Conservation (phyloP, 1,140 invertebrate genomes). For the Luehdorfia chinensis region DNA sequence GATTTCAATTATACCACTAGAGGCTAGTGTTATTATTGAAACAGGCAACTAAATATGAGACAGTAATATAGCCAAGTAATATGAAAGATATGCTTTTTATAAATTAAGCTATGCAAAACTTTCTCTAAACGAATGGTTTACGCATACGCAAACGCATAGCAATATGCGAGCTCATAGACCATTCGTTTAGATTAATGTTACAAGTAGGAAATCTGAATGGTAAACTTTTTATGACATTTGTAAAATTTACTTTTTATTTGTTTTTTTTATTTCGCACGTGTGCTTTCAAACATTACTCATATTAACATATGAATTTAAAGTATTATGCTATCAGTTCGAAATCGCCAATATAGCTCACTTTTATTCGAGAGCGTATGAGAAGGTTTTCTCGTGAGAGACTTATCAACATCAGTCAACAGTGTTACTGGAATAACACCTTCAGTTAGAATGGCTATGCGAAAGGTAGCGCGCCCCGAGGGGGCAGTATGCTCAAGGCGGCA, state of each 20-base stretch:
- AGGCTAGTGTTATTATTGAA: too few species aligned
- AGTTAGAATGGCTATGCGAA: slow-evolving; percentile 72
- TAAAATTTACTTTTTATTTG: slow-evolving; percentile 12
- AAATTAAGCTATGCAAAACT: slow-evolving; percentile 6
- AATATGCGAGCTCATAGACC: too few species aligned
- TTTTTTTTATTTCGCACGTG: slow-evolving; percentile 20
- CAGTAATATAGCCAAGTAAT: neutral
- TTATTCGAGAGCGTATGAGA: slow-evolving; percentile 39
- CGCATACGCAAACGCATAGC: neutral
- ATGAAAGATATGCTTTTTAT: neutral
- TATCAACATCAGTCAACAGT: slow-evolving; percentile 54
- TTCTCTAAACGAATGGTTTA: slow-evolving; percentile 4
- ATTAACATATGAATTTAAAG: slow-evolving; percentile 3
- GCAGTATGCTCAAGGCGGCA: slow-evolving; percentile 84
- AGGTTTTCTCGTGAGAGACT: slow-evolving; percentile 51
- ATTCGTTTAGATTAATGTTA: slow-evolving; percentile 1
- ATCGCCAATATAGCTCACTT: slow-evolving; percentile 16
- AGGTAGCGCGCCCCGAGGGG: slow-evolving; percentile 76
- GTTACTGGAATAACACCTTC: slow-evolving; percentile 74
- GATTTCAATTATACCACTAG: too few species aligned
- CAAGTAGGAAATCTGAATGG: neutral
- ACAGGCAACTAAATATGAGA: too few species aligned
- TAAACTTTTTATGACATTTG: slow-evolving; percentile 36
- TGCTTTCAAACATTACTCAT: neutral
- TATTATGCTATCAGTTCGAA: neutral